Evolutionary conservation across 2,113 vertebrate species (phyloP).

Genomic region (Crotalus tigris): DNA sequence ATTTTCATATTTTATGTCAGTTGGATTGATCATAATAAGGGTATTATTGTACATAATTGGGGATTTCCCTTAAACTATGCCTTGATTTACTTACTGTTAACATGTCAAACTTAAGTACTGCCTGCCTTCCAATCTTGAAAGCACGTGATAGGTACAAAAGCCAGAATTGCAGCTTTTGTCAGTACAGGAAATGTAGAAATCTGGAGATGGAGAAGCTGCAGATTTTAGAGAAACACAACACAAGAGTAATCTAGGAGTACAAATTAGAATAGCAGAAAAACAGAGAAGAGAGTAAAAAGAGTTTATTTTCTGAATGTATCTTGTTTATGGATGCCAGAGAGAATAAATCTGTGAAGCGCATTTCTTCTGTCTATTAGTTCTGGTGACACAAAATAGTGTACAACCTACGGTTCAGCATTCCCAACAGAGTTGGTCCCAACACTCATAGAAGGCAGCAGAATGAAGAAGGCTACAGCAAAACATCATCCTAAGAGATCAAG

Average conservation of each 20-base stretch:
- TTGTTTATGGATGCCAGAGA: neutral
- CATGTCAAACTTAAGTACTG: neutral
- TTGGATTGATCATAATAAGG: neutral
- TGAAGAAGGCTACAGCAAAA: neutral
- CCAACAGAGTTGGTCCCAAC: neutral
- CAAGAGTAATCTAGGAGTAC: neutral
- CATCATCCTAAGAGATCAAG: neutral
- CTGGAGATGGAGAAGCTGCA: neutral
- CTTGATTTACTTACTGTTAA: neutral
- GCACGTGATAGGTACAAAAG: neutral
- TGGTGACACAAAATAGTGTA: neutral
- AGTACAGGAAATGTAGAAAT: neutral
- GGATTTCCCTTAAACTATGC: neutral
- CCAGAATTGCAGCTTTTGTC: neutral
- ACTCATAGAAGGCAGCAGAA: neutral
- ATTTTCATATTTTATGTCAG: neutral
- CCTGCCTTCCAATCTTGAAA: neutral
- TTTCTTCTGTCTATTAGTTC: neutral
- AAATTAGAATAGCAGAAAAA: neutral
- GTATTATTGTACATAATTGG: neutral
- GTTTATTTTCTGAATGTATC: neutral
- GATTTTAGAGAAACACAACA: neutral
- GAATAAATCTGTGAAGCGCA: neutral
- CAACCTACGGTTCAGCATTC: neutral
- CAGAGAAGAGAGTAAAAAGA: neutral